These are phyloP conservation scores for Cebus imitator DNA, from an alignment of 2,113 vertebrate genomes.

Conservation along the genomic window DNA sequence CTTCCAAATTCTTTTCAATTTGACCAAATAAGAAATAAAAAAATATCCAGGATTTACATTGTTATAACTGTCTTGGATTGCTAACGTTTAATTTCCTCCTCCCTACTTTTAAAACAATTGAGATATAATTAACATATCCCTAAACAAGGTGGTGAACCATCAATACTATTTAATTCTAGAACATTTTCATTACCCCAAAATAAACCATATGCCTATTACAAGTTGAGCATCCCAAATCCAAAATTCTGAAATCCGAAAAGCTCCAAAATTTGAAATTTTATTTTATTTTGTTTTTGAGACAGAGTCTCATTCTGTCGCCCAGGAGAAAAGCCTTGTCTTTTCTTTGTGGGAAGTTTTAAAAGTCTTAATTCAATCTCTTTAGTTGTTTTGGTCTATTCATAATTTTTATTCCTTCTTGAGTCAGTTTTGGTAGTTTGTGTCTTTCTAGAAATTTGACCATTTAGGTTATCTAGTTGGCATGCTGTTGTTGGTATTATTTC, in stretches of 20 bases:
- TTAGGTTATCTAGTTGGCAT: background rate
- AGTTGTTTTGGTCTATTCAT: background rate
- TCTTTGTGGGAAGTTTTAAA: background rate
- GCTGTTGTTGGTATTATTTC: background rate
- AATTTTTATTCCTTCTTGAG: conserved; percentile 5
- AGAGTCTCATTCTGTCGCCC: too few species aligned
- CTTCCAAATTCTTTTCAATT: conserved; percentile 6
- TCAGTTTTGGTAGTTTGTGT: background rate
- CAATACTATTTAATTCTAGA: background rate
- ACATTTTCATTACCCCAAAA: background rate
- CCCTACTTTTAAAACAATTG: background rate
- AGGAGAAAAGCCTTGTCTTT: background rate
- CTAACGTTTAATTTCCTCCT: background rate
- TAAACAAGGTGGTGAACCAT: background rate
- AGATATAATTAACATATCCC: background rate
- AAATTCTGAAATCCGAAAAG: background rate
- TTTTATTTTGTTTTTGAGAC: too few species aligned
- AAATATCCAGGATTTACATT: background rate
- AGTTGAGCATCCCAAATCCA: background rate
- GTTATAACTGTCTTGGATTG: background rate
- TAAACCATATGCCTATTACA: background rate
- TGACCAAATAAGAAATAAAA: background rate
- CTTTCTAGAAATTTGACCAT: background rate
- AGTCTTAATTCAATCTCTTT: background rate
- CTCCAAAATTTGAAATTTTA: background rate